phyloP scores from a whole-genome alignment of 2,113 vertebrate species.

The Callaeas wilsoni region DNA sequence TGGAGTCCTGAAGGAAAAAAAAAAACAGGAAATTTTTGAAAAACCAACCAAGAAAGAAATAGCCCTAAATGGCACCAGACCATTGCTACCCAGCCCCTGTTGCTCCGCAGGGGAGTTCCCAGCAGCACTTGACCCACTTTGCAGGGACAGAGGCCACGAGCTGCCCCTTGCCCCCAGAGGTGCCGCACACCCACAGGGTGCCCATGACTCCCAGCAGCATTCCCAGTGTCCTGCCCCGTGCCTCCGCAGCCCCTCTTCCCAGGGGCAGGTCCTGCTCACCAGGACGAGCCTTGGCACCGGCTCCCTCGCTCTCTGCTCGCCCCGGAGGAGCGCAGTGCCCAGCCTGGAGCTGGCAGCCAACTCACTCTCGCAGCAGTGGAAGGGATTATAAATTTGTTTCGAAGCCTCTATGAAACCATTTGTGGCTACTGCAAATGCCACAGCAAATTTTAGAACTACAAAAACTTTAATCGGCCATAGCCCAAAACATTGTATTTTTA shows the following conservation, averaged over 20 bases:
- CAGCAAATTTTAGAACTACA: neutral
- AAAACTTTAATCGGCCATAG: neutral
- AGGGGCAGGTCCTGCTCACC: neutral
- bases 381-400: neutral
- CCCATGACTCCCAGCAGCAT: accelerated
- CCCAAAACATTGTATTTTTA: neutral
- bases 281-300: accelerated
- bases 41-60: neutral
- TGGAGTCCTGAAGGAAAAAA: neutral
- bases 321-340: too few species aligned
- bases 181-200: accelerated
- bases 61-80: neutral
- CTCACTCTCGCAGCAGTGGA: neutral
- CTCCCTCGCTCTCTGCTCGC: neutral
- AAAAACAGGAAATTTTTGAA: neutral
- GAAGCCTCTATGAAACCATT: neutral
- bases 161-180: neutral
- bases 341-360: neutral
- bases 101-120: neutral
- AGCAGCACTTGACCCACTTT: neutral
- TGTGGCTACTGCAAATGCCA: neutral
- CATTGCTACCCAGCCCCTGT: neutral
- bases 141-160: neutral
- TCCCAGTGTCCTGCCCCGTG: neutral
- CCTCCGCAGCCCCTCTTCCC: neutral